Evolutionary conservation across 2,888 invertebrate species (phyloP), one percentile per base, ranked within the genome.

Genomic region (Cataglyphis livida): DNA sequence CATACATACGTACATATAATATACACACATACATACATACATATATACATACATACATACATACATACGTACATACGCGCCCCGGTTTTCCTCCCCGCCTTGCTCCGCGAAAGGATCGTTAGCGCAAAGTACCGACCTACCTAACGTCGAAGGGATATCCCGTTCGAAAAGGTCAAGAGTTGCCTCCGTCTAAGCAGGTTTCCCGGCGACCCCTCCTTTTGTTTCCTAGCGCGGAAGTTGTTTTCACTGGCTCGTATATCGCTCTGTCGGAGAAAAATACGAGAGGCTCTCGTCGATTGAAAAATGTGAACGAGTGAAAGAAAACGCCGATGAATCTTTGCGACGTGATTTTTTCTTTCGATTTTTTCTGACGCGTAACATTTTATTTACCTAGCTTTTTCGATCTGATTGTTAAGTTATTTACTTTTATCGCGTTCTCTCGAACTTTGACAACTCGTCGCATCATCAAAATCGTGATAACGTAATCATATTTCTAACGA

Each of bases 161-260:
- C 89, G 88, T 89, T 87, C 87, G 90, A 91, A 93, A 93, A 93
- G 93, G 94, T 94, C 93, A 93, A 94, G 93, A 93, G 93, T 90
- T 51, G 18, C 5, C 88, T 85, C 74, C 64, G 66, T 28, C 71
- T 35, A 35, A 84, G 81, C 41, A 12, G 83, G 65, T 83, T 66
- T 66, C 54, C 41, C 10, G 41, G 28, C 12, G 44, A n/a, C 41
- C 59, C 32, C 54, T 38, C 65, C 54, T 41, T 65, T 70, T 57
- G 68, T 68, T 75, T 21, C 21, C 61, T 18, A 68, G 61, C n/a
- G 25, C 76, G 66, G 21, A 66, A 76, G 66, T 76, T 57, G 66
- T 76, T 57, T 57, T 54, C 65, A 25, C 64, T 35, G 18, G 21
- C 48, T 25, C 10, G 44, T 51, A 51, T 64, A n/a, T 21, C 54